Conservation (phyloP, 2,888 invertebrate species). For the Parnassius orleans region DNA sequence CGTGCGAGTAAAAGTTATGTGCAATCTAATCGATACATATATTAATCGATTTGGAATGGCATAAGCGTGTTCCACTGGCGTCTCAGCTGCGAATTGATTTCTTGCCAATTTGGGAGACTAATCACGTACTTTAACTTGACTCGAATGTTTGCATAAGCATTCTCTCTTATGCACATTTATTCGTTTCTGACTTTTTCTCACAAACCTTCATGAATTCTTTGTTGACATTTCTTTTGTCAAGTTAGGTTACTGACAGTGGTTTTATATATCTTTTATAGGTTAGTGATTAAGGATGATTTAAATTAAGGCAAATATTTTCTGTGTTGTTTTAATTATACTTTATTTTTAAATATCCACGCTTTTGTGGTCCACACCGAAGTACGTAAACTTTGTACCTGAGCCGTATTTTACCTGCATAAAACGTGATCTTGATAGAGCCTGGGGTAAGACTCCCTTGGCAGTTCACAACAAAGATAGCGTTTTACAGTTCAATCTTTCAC, state of each 20-base stretch:
- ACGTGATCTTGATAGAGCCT: slow-evolving; percentile 4
- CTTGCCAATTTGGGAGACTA: slow-evolving; percentile 16
- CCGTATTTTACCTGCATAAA: not conserved
- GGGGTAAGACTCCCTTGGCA: slow-evolving; percentile 1
- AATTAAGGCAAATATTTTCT: too few relatives aligned
- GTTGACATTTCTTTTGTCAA: slow-evolving; percentile 2
- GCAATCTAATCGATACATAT: slow-evolving; percentile 6
- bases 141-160: slow-evolving; percentile 12
- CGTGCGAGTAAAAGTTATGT: slow-evolving; percentile 3
- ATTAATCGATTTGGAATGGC: slow-evolving; percentile 17
- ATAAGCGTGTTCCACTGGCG: not conserved
- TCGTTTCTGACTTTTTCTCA: slow-evolving; percentile 13
- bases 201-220: slow-evolving; percentile 6
- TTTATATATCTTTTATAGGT: not conserved
- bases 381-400: not conserved
- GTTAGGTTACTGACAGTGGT: slow-evolving; percentile 8
- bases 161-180: slow-evolving; percentile 15
- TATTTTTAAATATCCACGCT: too few relatives aligned
- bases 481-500: slow-evolving; percentile 27
- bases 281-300: too few relatives aligned
- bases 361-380: too few relatives aligned
- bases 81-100: slow-evolving; percentile 21
- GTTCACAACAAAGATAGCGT: slow-evolving; percentile 21
- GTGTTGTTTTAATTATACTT: too few relatives aligned
- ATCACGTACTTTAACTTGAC: slow-evolving; percentile 24